Evolutionary conservation across 2,888 invertebrate species (phyloP).

Genomic region (Ptilodon capucinus): DNA sequence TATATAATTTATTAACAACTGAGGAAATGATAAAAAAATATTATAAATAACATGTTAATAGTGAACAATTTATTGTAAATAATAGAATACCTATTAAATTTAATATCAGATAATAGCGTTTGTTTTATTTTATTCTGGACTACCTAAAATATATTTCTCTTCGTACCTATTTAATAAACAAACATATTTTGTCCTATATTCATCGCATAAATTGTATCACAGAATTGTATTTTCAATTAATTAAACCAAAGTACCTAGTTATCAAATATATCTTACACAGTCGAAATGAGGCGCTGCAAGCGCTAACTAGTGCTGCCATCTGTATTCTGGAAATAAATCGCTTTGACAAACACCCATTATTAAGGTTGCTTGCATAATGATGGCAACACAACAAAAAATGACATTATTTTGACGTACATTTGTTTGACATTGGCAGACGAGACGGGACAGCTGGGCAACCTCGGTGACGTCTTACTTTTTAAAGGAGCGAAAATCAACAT

Average conservation of each 20-base stretch:
- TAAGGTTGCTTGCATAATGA: background rate
- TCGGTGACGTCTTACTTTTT: slow-evolving; percentile 28
- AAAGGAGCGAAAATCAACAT: slow-evolving; percentile 41
- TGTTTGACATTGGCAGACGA: background rate
- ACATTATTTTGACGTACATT: background rate
- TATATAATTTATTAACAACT: slow-evolving; percentile 82
- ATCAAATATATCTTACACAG: too few relatives aligned
- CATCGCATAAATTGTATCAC: too few relatives aligned
- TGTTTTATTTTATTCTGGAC: slow-evolving; percentile 60
- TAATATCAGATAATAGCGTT: slow-evolving; percentile 75
- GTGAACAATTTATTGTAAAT: slow-evolving; percentile 82
- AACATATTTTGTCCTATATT: too few relatives aligned
- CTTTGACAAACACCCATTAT: background rate
- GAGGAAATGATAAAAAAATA: slow-evolving; percentile 73
- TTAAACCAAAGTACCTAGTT: too few relatives aligned
- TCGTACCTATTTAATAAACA: too few relatives aligned
- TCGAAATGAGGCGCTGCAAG: background rate
- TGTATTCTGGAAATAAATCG: too few relatives aligned
- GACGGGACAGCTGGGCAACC: background rate
- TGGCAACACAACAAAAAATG: background rate
- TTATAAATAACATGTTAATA: slow-evolving; percentile 82
- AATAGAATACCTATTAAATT: slow-evolving; percentile 82
- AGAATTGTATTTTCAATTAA: too few relatives aligned
- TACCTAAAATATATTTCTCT: too few relatives aligned
- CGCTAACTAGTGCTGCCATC: too few relatives aligned